phyloP scores from a whole-genome alignment of 2,888 invertebrate species.

The Syrista parreyssii region DNA sequence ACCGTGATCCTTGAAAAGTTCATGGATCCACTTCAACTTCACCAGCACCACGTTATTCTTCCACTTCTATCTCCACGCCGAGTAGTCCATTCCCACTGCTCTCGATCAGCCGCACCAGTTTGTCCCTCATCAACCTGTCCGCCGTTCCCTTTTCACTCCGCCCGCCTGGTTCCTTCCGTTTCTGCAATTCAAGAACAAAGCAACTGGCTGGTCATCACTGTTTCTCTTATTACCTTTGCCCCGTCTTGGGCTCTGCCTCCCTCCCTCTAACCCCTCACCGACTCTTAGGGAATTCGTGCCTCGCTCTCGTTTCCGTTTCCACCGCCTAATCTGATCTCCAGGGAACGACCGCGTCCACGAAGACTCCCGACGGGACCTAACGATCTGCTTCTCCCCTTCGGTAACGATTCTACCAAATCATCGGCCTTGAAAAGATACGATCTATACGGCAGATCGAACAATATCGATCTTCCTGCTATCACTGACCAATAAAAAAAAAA shows the following conservation, averaged over 20 bases:
- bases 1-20: background rate
- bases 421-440: background rate
- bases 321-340: background rate
- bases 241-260: background rate
- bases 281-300: background rate
- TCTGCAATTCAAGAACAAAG: slow-evolving; percentile 17
- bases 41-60: background rate
- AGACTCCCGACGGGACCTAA: background rate
- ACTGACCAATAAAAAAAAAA: too few relatives aligned
- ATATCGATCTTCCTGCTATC: background rate
- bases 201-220: background rate
- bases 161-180: slow-evolving; percentile 32
- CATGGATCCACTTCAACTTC: background rate
- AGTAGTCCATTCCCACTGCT: background rate
- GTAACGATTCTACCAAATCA: background rate
- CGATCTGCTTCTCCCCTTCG: background rate
- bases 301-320: background rate
- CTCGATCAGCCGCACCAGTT: slow-evolving; percentile 1
- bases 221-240: background rate
- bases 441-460: background rate
- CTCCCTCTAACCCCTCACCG: background rate
- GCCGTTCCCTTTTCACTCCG: slow-evolving; percentile 21
- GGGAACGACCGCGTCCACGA: background rate
- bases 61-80: background rate
- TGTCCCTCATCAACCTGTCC: slow-evolving; percentile 10